Evolutionary conservation across 2,113 vertebrate genomes (phyloP).

Genomic region (Rostratula benghalensis): DNA sequence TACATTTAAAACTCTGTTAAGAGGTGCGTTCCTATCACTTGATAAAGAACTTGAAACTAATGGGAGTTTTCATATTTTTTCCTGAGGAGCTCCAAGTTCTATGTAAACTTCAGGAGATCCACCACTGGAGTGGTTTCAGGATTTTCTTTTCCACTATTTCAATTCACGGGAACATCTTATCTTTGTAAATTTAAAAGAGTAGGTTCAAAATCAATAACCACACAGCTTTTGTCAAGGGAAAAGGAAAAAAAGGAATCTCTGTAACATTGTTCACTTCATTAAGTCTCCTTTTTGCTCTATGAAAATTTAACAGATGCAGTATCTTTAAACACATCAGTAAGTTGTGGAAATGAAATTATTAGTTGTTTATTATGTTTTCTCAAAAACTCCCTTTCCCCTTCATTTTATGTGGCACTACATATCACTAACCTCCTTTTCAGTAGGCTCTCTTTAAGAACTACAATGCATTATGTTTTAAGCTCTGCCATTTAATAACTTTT

Average conservation of each 20-base stretch:
- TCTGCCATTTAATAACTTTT: neutral
- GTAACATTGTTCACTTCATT: neutral
- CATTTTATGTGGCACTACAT: neutral
- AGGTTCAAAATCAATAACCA: neutral
- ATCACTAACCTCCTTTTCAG: neutral
- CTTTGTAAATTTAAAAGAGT: neutral
- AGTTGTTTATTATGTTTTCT: neutral
- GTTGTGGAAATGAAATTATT: neutral
- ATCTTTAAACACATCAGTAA: neutral
- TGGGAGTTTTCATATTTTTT: neutral
- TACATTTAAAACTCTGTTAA: neutral
- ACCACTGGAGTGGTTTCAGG: neutral
- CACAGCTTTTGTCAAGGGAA: neutral
- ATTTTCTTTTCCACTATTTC: neutral
- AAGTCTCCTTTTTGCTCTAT: neutral
- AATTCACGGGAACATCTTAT: neutral
- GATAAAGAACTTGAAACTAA: neutral
- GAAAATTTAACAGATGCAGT: neutral
- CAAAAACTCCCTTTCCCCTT: neutral
- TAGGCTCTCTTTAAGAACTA: neutral
- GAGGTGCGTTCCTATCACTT: neutral
- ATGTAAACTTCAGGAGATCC: neutral
- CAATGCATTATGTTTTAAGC: neutral
- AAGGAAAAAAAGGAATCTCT: neutral
- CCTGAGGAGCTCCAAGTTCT: neutral